Percentiles rank a stretch among this genome's conserved stretches.
Evolutionary conservation across 1,140 invertebrate genomes (phyloP).

Genomic region (Pseudomyrmex cubaensis): DNA sequence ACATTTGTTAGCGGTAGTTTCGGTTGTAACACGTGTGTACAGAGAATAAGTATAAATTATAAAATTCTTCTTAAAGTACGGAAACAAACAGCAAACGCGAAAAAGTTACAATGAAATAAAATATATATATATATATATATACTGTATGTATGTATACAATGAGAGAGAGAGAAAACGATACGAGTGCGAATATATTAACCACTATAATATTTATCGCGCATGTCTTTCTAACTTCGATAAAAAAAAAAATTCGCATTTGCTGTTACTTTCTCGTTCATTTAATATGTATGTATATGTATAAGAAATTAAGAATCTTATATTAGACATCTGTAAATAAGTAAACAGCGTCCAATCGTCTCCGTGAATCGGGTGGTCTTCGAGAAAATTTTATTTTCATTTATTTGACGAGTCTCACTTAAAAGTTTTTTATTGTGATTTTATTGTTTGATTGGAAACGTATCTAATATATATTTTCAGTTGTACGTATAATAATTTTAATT

Average conservation of each 20-base stretch:
- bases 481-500: no score
- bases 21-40: conserved; percentile 64
- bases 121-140: no score
- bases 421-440: conserved; percentile 52
- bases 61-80: conserved; percentile 52
- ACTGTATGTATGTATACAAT: no score
- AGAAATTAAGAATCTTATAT: background rate
- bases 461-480: background rate
- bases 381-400: conserved; percentile 50
- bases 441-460: background rate
- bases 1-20: conserved; percentile 71
- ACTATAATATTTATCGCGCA: no score
- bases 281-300: background rate
- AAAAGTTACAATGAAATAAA: background rate
- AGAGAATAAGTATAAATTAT: conserved; percentile 79
- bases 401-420: conserved; percentile 3
- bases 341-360: conserved; percentile 60
- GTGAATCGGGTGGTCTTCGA: conserved; percentile 62
- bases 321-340: conserved; percentile 72
- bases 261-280: conserved; percentile 16
- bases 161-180: no score
- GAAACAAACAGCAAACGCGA: conserved; percentile 1
- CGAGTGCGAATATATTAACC: no score
- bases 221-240: background rate
- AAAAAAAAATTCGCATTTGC: background rate